Evolutionary conservation across 2,797 vertebrate species (phyloP), one percentile per base, ranked within the genome.

Genomic region (Yasuhikotakia modesta): DNA sequence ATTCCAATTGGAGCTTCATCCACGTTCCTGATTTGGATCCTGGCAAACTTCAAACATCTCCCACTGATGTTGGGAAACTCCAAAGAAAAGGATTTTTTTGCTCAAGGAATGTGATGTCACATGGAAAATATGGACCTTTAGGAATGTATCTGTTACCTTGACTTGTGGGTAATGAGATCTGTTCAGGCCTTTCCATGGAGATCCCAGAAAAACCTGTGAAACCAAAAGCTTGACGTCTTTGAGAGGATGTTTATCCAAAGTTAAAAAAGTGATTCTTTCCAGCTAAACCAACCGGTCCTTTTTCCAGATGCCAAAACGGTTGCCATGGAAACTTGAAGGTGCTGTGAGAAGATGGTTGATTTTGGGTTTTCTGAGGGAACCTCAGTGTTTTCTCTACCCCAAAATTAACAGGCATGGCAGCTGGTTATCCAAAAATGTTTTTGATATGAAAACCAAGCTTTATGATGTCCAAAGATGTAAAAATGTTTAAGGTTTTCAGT

Each of bases 401-500:
- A 66, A 63, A 39, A 77, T 12, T 13, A 72, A 81, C 21, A 16
- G 76, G 80, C 70, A 68, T 58, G 80, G 74, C 84, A 82, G 66
- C 74, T 46, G 72, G 68, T 70, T 83, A 86, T 87, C 87, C 88
- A 91, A 90, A 91, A 35, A 71, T 46, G 60, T 12, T 73, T 85
- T 80, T 82, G 73, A 79, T 71, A 80, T 85, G 85, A 89, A 91
- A 92, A 91, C 88, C 87, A 89, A 87, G 87, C 85, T 90, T 82
- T 90, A 88, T 87, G 82, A 84, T 83, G 83, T 86, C 92, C 92
- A 92, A 94, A 95, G 94, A 94, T 87, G 83, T 85, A 88, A 39
- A 92, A 84, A 69, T 87, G 83, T 85, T 86, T 21, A 88, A 85
- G 86, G 85, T 90, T 92, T 92, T 91, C 88, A 77, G 88, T 90